Percentiles rank a stretch among this genome's conserved stretches.
Evolutionary conservation across 1,140 invertebrate species (phyloP).

Genomic region (Cyphomyrmex costatus): DNA sequence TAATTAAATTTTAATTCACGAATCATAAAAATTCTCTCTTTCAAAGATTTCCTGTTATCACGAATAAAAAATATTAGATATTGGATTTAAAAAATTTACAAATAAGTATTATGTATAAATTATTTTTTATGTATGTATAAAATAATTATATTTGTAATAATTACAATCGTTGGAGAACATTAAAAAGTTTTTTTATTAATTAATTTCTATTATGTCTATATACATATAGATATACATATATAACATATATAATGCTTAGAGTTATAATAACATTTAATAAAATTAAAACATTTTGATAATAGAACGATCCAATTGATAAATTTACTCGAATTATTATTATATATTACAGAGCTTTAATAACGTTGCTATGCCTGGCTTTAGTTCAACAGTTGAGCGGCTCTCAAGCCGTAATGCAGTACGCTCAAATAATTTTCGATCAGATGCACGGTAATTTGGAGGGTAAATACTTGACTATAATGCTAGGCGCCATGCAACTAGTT

Average conservation of each 20-base stretch:
- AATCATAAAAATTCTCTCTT: constrained; percentile 1
- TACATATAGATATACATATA: no score
- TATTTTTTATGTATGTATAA: no score
- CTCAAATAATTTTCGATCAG: constrained; percentile 90
- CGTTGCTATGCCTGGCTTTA: constrained; percentile 89
- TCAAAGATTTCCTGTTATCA: not conserved
- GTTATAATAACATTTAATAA: not conserved
- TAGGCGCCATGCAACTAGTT: constrained; percentile 90
- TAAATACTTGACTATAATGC: constrained; percentile 88
- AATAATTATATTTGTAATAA: no score
- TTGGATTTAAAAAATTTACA: not conserved
- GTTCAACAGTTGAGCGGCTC: constrained; percentile 92
- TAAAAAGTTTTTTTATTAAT: no score
- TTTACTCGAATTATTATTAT: not conserved
- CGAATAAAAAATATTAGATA: not conserved
- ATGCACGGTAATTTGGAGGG: constrained; percentile 85
- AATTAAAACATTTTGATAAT: not conserved
- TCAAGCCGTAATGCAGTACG: constrained; percentile 91
- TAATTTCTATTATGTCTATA: not conserved
- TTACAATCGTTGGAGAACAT: no score
- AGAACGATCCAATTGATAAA: not conserved
- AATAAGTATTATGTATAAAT: no score
- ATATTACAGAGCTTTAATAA: constrained; percentile 86
- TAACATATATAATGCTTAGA: no score
- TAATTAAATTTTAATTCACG: no score